These are phyloP conservation scores for Drosophila meridiana DNA, from an alignment of 2,888 invertebrate species.

Conservation along the genomic window DNA sequence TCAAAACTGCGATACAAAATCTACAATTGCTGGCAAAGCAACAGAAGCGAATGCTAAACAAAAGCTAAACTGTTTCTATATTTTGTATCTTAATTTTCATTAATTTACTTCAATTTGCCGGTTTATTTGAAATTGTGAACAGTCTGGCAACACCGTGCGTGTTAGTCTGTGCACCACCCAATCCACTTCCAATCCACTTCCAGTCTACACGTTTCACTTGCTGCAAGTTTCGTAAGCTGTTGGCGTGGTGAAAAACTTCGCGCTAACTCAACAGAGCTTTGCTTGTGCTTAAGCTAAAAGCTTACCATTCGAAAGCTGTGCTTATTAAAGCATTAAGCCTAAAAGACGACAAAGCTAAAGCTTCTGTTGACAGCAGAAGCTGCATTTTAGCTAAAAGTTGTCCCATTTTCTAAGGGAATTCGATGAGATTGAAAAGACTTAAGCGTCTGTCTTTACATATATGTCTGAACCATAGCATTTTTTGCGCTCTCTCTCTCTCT, in stretches of 20 bases:
- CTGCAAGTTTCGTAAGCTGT: neutral
- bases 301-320: neutral
- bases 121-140: neutral
- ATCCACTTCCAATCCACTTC: slow-evolving; percentile 30
- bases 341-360: neutral
- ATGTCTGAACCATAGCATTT: too few species aligned
- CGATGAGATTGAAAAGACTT: neutral
- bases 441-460: too few species aligned
- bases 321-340: neutral
- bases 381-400: neutral
- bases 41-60: neutral
- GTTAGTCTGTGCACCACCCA: neutral
- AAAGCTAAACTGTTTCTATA: neutral
- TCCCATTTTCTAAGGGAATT: neutral
- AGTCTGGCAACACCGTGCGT: slow-evolving; percentile 28
- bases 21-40: too few species aligned
- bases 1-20: neutral
- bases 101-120: neutral
- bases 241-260: slow-evolving; percentile 22
- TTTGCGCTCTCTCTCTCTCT: too few species aligned
- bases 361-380: neutral
- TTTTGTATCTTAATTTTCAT: fast-evolving
- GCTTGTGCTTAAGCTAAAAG: slow-evolving; percentile 10
- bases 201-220: slow-evolving; percentile 33
- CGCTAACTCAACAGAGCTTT: too few species aligned